phyloP scores from a whole-genome alignment of 64 coral and sea anemone species.

The Stichodactyla helianthus region DNA sequence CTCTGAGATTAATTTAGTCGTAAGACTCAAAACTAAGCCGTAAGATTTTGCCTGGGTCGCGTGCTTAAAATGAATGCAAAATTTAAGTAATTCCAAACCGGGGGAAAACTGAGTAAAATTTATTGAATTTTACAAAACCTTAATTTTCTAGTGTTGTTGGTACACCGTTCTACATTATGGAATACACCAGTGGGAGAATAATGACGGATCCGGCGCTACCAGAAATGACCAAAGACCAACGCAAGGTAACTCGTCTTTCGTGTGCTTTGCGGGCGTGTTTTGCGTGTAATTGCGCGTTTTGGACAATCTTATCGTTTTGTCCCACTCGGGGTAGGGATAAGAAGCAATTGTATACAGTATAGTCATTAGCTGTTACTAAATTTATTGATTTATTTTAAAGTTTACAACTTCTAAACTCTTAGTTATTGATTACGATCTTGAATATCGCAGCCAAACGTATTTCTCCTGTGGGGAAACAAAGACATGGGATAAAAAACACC shows the following conservation, averaged over 20 bases:
- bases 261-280: background rate
- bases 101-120: background rate
- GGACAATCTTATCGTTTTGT: background rate
- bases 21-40: no score
- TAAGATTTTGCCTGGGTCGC: no score
- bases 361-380: background rate
- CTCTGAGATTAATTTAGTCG: no score
- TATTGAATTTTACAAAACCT: background rate
- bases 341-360: background rate
- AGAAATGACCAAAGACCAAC: constrained; percentile 59
- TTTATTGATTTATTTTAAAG: constrained; percentile 5
- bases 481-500: no score
- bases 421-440: no score
- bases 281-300: no score
- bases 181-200: constrained; percentile 72
- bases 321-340: background rate
- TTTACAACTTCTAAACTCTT: background rate
- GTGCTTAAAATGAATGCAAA: no score
- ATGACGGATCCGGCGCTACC: constrained; percentile 90
- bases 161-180: constrained; percentile 96
- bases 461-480: no score
- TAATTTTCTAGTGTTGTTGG: constrained; percentile 56
- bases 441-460: no score
- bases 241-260: constrained; percentile 41
- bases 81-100: background rate